These are phyloP conservation scores for Phocides pigmalion DNA, from an alignment of 1,140 invertebrate genomes.

Conservation along the genomic window DNA sequence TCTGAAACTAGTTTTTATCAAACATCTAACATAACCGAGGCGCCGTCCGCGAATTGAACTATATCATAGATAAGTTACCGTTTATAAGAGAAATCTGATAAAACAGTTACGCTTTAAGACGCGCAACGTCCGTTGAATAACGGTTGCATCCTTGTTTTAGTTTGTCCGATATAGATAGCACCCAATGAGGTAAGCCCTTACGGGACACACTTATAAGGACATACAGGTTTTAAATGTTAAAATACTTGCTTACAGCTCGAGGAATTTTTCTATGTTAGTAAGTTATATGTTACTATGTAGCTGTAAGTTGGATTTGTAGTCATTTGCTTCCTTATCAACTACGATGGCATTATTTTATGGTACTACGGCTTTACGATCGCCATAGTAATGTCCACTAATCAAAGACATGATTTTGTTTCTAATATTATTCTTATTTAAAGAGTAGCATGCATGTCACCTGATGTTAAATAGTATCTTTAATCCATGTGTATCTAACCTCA, in stretches of 20 bases:
- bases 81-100: slow-evolving; percentile 33
- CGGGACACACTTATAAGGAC: slow-evolving; percentile 22
- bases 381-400: no score
- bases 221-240: slow-evolving; percentile 25
- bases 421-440: no score
- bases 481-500: no score
- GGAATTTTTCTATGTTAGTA: slow-evolving; percentile 17
- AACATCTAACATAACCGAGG: slow-evolving; percentile 2
- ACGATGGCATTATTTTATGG: no score
- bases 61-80: slow-evolving; percentile 17
- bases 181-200: slow-evolving; percentile 19
- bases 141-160: slow-evolving; percentile 37
- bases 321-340: slow-evolving; percentile 1
- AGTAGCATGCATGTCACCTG: no score
- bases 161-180: slow-evolving; percentile 24
- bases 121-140: slow-evolving; percentile 41
- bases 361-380: no score
- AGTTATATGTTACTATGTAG: slow-evolving; percentile 9
- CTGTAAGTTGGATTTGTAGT: not conserved
- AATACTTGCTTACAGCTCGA: slow-evolving; percentile 5
- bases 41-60: slow-evolving; percentile 2
- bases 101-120: slow-evolving; percentile 39
- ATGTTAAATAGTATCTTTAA: no score
- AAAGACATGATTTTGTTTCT: no score
- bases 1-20: slow-evolving; percentile 5